Percentiles rank a stretch among this genome's conserved stretches.
These are phyloP conservation scores for Meriones psammophilus DNA, from an alignment of 2,797 vertebrate species.

Conservation along the genomic window DNA sequence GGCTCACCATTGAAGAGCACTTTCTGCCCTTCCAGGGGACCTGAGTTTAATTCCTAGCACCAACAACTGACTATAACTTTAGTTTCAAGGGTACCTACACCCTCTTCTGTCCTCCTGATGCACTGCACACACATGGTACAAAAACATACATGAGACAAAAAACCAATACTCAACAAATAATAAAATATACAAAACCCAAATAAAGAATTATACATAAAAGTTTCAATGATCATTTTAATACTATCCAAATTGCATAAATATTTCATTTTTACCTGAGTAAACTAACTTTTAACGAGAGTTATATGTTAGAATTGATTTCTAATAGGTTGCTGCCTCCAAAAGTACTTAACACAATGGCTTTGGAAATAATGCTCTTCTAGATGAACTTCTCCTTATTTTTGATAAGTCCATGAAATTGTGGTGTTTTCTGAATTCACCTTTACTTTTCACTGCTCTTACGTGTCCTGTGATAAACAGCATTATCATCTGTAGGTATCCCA, in stretches of 20 bases:
- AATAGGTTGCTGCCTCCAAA: conserved; percentile 34
- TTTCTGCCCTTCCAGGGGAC: not conserved
- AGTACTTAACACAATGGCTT: conserved; percentile 36
- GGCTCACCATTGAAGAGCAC: not conserved
- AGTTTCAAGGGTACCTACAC: not conserved
- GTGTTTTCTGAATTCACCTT: conserved; percentile 36
- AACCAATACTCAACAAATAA: not conserved
- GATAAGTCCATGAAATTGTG: not conserved
- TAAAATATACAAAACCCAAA: not conserved
- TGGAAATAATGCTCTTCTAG: conserved; percentile 28
- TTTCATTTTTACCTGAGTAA: conserved; percentile 53
- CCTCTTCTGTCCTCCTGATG: not conserved
- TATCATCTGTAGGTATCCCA: not conserved
- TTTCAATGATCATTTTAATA: not conserved
- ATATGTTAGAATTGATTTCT: conserved; percentile 27
- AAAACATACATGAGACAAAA: not conserved
- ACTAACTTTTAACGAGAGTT: conserved; percentile 54
- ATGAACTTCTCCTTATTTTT: conserved; percentile 39
- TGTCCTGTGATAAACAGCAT: not conserved
- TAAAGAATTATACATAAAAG: conserved; percentile 18
- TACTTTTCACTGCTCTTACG: not conserved
- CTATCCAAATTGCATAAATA: conserved; percentile 50
- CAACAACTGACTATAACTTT: not conserved
- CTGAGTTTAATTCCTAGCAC: not conserved
- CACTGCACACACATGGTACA: not conserved